Evolutionary conservation across 2,113 vertebrate species (phyloP), one percentile per base, ranked within the genome.

Genomic region (Polypterus senegalus): DNA sequence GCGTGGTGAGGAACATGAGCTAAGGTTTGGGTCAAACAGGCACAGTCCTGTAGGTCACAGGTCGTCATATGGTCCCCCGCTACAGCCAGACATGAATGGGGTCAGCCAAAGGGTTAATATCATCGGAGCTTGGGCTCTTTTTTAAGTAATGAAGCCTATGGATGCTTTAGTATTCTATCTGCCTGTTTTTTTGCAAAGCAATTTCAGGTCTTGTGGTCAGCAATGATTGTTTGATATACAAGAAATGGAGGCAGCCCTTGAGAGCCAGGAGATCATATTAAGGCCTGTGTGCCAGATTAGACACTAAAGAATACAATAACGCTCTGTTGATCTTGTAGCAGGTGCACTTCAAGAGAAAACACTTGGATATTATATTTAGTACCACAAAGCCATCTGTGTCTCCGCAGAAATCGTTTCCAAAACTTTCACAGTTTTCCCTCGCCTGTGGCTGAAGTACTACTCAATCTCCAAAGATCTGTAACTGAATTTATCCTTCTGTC

Each of bases 311-410:
- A 54, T 53, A 65, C 54, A 56, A 46, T 52, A 46, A 48, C 54
- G 46, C 45, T 49, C 52, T 47, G 49, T 48, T 49, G 60, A 49
- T 54, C 49, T 58, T 61, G 68, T 49, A 53, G 55, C 69, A 71
- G 69, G 61, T 71, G 66, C 61, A 59, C 58, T 48, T 56, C 47
- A 56, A 63, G 61, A 55, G 52, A 54, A 61, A 57, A 60, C 55
- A 59, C 58, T 44, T 7, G 53, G 59, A 63, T 51, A 49, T 60
- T 58, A 61, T 70, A 64, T 71, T 72, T 60, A 53, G 47, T 45
- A 52, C 56, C 54, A 65, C 71, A 61, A 61, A 65, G 53, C 56
- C 73, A 70, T 69, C 70, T 71, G 72, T 69, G 69, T 68, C 72
- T 69, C 67, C 44, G 52, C 54, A 59, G 61, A 54, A 48, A 69